Evolutionary conservation across 2,888 invertebrate genomes (phyloP).

Genomic region (Mesorhabditis spiculigera): DNA sequence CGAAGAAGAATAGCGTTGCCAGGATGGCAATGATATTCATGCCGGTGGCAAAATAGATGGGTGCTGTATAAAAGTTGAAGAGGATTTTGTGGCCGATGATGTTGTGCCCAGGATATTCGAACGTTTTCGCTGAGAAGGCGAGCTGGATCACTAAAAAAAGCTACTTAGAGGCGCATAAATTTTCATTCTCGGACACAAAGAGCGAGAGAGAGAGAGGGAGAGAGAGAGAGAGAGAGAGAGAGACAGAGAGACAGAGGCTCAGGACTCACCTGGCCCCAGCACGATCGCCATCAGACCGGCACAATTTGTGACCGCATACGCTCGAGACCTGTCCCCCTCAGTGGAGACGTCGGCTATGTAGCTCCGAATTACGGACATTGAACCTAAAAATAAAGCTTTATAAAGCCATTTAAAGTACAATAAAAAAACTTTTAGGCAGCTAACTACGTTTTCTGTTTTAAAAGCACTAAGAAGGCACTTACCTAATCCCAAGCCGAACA

Average conservation of each 20-base stretch:
- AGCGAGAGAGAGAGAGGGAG: no score
- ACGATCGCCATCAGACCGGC: constrained; percentile 32
- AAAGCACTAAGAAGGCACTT: no score
- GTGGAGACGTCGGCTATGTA: constrained; percentile 31
- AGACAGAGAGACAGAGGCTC: not conserved
- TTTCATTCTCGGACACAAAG: not conserved
- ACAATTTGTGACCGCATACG: constrained; percentile 24
- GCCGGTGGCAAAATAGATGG: constrained; percentile 30
- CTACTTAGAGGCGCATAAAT: not conserved
- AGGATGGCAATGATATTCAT: constrained; percentile 35
- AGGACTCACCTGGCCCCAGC: constrained; percentile 28
- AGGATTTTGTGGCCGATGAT: constrained; percentile 21
- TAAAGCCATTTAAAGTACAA: not conserved
- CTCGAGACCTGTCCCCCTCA: constrained; percentile 23
- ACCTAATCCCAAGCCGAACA: constrained; percentile 31
- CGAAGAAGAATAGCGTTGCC: constrained; percentile 19
- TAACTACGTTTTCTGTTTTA: no score
- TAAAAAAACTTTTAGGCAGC: not conserved
- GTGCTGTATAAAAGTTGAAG: constrained; percentile 37
- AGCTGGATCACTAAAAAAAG: constrained; percentile 34
- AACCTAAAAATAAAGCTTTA: constrained; percentile 16
- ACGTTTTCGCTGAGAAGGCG: constrained; percentile 18
- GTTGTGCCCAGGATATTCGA: constrained; percentile 26
- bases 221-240: no score
- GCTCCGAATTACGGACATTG: constrained; percentile 26